Evolutionary conservation across 2,888 invertebrate genomes (phyloP).

Genomic region (Julus scanicus): DNA sequence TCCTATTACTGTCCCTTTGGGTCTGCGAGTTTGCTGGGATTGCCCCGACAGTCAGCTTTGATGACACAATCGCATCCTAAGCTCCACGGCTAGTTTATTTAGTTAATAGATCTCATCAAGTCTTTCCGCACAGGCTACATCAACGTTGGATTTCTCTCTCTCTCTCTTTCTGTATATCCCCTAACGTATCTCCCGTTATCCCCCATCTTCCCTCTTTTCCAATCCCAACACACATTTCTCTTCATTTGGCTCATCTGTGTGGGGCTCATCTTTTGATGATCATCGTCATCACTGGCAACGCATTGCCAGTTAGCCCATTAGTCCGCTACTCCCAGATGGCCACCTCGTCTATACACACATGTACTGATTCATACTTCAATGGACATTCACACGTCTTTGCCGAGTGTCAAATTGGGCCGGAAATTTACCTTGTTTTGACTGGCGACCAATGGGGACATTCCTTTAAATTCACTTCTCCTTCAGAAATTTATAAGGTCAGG

Average conservation of each 20-base stretch:
- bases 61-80: constrained; percentile 54
- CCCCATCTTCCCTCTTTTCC: constrained; percentile 24
- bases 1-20: constrained; percentile 55
- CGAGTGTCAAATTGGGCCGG: constrained; percentile 18
- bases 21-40: constrained; percentile 47
- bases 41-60: constrained; percentile 53
- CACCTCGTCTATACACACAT: background rate
- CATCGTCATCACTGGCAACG: constrained; percentile 50
- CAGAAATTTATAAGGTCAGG: background rate
- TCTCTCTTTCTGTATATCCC: constrained; percentile 41
- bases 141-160: constrained; percentile 26
- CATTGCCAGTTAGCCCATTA: constrained; percentile 40
- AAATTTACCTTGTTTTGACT: background rate
- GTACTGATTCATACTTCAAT: background rate
- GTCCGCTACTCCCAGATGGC: constrained; percentile 20
- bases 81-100: constrained; percentile 54
- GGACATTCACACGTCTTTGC: constrained; percentile 29
- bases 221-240: constrained; percentile 52
- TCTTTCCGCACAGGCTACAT: constrained; percentile 42
- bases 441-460: background rate
- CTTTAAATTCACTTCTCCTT: background rate
- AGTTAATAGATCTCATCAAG: constrained; percentile 54
- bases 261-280: constrained; percentile 44
- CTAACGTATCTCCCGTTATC: background rate
- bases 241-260: constrained; percentile 50